These are phyloP conservation scores for Mythimna loreyi DNA, from an alignment of 2,888 invertebrate species.

Conservation along the genomic window DNA sequence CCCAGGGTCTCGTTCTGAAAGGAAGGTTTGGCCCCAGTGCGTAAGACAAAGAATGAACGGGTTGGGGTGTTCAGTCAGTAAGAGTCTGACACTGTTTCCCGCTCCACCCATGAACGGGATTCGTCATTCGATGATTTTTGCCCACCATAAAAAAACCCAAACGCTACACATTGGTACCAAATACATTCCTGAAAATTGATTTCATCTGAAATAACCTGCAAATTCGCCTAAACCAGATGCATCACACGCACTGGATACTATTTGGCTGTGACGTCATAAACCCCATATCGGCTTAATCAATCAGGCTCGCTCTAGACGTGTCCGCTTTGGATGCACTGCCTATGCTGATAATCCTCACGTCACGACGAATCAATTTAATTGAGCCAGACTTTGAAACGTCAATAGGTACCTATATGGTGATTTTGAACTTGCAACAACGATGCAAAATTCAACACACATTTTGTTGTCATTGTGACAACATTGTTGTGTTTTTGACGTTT, in stretches of 20 bases:
- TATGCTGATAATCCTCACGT: constrained; percentile 14
- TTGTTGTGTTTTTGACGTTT: neutral
- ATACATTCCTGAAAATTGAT: neutral
- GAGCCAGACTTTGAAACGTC: neutral
- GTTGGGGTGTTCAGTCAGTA: no score
- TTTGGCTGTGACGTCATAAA: neutral
- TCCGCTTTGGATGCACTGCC: constrained; percentile 2
- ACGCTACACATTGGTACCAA: neutral
- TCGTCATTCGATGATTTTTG: no score
- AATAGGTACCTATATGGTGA: neutral
- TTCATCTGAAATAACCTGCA: neutral
- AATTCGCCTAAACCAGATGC: neutral
- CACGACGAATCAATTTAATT: neutral
- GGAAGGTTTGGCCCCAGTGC: no score
- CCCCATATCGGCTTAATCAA: constrained; percentile 16
- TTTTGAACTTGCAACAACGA: neutral
- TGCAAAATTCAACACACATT: neutral
- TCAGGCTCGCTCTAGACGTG: neutral
- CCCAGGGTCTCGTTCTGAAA: no score
- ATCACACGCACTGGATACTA: neutral
- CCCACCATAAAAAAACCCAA: no score
- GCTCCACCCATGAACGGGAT: no score
- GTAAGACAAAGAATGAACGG: no score
- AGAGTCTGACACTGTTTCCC: no score
- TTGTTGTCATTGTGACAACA: no score